Conservation (phyloP, 2,113 vertebrate genomes). For the Phylloscopus trochiloides region DNA sequence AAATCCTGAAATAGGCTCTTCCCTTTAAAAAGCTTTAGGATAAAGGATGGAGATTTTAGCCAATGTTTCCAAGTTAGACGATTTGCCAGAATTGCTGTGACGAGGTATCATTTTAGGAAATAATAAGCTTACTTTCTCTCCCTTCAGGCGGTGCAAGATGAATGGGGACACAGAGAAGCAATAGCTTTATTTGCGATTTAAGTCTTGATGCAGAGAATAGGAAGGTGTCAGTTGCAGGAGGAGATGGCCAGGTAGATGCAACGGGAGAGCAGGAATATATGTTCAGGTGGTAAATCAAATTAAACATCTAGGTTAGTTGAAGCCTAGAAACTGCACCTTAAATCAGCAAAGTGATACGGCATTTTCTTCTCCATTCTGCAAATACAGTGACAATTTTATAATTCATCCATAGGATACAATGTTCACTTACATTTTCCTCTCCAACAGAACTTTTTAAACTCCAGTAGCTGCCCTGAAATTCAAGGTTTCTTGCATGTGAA, state of each 20-base stretch:
- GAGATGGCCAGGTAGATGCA: background rate
- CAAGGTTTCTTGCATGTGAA: slow-evolving; percentile 95
- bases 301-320: background rate
- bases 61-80: background rate
- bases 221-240: background rate
- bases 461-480: slow-evolving; percentile 94
- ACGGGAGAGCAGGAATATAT: background rate
- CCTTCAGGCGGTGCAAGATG: background rate
- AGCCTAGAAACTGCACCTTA: background rate
- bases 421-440: slow-evolving; percentile 16
- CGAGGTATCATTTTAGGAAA: background rate
- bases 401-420: background rate
- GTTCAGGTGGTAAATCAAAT: background rate
- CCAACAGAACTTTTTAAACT: slow-evolving; percentile 89
- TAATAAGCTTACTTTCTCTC: background rate
- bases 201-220: background rate
- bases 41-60: background rate
- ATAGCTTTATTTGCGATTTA: background rate
- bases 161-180: background rate
- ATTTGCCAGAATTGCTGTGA: background rate
- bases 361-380: background rate
- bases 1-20: background rate
- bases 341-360: background rate
- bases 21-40: background rate
- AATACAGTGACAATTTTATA: background rate